These are phyloP conservation scores for Cephus runcator DNA, from an alignment of 2,888 invertebrate species.

Conservation along the genomic window DNA sequence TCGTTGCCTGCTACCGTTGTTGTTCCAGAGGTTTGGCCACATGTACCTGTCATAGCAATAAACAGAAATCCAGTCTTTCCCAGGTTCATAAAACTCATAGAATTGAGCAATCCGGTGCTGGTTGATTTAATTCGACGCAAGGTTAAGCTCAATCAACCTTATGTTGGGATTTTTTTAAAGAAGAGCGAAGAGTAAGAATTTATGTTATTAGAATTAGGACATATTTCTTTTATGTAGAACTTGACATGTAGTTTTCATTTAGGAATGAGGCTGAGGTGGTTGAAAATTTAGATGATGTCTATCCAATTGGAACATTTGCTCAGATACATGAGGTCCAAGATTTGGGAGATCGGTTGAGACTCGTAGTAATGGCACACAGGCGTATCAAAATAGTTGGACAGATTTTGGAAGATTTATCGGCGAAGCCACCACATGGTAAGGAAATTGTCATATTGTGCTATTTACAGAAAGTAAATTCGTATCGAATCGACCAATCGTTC, in stretches of 20 bases:
- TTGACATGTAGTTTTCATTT: conserved; percentile 12
- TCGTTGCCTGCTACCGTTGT: conserved; percentile 86
- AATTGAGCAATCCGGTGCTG: conserved; percentile 88
- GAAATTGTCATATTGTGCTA: conserved; percentile 3
- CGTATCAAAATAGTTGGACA: conserved; percentile 85
- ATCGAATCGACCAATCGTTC: no score
- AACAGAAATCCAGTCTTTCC: conserved; percentile 97
- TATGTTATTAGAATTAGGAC: not conserved
- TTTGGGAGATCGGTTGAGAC: conserved; percentile 86
- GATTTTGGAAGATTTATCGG: conserved; percentile 76
- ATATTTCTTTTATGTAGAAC: no score
- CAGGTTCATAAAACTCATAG: conserved; percentile 96
- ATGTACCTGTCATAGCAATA: conserved; percentile 94
- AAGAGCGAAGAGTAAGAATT: conserved; percentile 81
- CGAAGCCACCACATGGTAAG: conserved; percentile 72
- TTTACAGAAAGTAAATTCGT: no score
- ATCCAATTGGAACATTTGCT: conserved; percentile 93
- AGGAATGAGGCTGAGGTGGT: conserved; percentile 89
- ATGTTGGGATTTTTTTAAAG: conserved; percentile 96
- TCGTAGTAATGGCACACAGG: conserved; percentile 95
- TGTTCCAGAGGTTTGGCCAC: conserved; percentile 96
- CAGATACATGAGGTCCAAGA: conserved; percentile 99
- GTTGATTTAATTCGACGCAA: conserved; percentile 92
- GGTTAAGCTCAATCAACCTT: conserved; percentile 95
- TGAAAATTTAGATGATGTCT: conserved; percentile 84